Conservation (phyloP, 2,888 invertebrate species). For the Chrysopilus asiliformis region DNA sequence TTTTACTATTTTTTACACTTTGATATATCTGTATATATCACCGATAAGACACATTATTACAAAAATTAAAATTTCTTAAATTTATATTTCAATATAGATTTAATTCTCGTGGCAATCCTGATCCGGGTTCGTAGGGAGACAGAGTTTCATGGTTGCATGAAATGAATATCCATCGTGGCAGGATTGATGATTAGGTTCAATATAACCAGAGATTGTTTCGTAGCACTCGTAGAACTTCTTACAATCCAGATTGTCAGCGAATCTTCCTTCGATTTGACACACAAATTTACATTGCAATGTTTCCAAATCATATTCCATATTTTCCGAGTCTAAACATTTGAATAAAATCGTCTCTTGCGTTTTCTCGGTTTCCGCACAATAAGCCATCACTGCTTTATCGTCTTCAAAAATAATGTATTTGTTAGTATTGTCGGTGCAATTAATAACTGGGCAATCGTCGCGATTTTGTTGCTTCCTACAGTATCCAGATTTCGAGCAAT, state of each 20-base stretch:
- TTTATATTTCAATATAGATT: too few relatives aligned
- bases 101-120: too few relatives aligned
- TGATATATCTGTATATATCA: too few relatives aligned
- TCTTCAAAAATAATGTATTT: not conserved
- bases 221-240: constrained; percentile 10
- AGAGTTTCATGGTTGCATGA: not conserved
- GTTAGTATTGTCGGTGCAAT: not conserved
- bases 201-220: not conserved
- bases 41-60: too few relatives aligned
- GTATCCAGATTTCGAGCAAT: constrained; percentile 4
- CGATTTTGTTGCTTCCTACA: constrained; percentile 2
- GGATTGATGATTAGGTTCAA: not conserved
- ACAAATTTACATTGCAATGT: constrained; percentile 6
- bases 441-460: constrained; percentile 3
- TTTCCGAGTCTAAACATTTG: constrained; percentile 6
- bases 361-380: constrained; percentile 2
- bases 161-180: constrained; percentile 4
- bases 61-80: too few relatives aligned
- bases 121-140: too few relatives aligned
- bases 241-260: constrained; percentile 8
- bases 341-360: constrained; percentile 1
- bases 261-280: constrained; percentile 9
- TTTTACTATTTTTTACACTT: too few relatives aligned
- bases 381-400: constrained; percentile 5
- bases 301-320: constrained; percentile 5